Base-by-base conservation (phyloP, 2,888 invertebrate species). In the Macaria notata region DNA sequence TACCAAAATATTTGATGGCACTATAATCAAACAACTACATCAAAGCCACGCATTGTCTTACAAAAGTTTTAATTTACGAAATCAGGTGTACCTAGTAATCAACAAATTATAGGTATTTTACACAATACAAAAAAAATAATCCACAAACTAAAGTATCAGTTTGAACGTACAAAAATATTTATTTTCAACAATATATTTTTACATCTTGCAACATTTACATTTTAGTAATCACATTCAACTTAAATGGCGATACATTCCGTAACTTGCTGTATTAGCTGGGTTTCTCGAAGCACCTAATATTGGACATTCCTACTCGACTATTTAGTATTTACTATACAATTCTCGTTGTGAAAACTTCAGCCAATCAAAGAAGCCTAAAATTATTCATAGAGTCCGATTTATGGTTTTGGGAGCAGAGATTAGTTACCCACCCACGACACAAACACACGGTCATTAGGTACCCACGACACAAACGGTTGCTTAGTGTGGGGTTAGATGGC, bases 121-220 rank as follows among this genome's bases (percentile, higher is more conserved):
- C 75, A 79, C 73, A 78, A 78, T 75, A 68, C 64, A 69, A 77
- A 19, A 19, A n/a, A 19, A 75, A 63, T 68, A 70, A 63, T 68
- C 9, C 41, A 43, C 49, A 49, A 50, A 44, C 42, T 30, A 50
- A 50, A 44, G 44, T 67, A 70, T 80, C 71, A 68, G 70, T 73
- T 75, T 70, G 72, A 72, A 80, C 76, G 79, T 88, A 90, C 76
- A 89, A 90, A 88, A 89, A 89, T 89, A 80, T 79, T 79, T 78
- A 72, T 76, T 78, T 78, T 75, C 66, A 83, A 84, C 77, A 82
- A 82, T 77, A 80, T 65, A 63, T 46, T 78, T 83, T 79, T 80
- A 84, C 80, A 82, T 62, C 64, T 68, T 71, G 72, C 72, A 78
- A 75, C 73, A 75, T 71, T 81, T 69, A 79, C 72, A 77, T 72